A percentile compares a stretch with the other conserved stretches of the same genome.
Conservation (phyloP, 1,140 invertebrate species). For the Bilobella aurantiaca region DNA sequence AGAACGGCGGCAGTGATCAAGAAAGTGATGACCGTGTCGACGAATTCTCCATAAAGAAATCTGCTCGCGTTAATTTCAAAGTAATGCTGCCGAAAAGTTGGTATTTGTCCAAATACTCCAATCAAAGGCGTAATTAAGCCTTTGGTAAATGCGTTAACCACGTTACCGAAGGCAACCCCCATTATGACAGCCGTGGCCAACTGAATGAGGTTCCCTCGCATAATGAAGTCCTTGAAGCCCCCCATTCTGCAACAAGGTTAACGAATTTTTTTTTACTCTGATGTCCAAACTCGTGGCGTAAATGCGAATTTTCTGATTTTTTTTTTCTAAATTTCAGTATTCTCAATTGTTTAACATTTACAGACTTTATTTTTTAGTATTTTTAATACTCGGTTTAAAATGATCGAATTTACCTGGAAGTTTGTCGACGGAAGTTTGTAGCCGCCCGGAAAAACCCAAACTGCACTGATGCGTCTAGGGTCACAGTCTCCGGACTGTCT, state of each 20-base stretch:
- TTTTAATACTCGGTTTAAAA: too few species aligned
- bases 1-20: conserved; percentile 7
- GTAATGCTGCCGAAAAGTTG: not conserved
- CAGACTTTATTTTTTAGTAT: not conserved
- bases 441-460: not conserved
- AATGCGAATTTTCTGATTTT: not conserved
- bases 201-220: conserved; percentile 11
- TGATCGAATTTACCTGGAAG: not conserved
- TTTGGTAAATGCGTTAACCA: not conserved
- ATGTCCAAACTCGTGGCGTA: not conserved
- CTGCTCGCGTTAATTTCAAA: not conserved
- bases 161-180: conserved; percentile 2
- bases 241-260: not conserved
- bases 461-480: not conserved
- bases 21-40: not conserved
- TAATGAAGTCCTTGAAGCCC: conserved; percentile 7
- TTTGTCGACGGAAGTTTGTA: not conserved
- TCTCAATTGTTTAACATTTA: not conserved
- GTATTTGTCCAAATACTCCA: conserved; percentile 6
- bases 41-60: not conserved
- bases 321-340: not conserved
- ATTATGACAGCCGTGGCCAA: conserved; percentile 2
- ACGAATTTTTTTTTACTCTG: not conserved
- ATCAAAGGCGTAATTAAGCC: conserved; percentile 4
- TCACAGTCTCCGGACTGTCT: not conserved